A percentile compares a stretch with the other conserved stretches of the same genome.
Conservation (phyloP, 2,113 vertebrate species). For the Accipiter virgatus region DNA sequence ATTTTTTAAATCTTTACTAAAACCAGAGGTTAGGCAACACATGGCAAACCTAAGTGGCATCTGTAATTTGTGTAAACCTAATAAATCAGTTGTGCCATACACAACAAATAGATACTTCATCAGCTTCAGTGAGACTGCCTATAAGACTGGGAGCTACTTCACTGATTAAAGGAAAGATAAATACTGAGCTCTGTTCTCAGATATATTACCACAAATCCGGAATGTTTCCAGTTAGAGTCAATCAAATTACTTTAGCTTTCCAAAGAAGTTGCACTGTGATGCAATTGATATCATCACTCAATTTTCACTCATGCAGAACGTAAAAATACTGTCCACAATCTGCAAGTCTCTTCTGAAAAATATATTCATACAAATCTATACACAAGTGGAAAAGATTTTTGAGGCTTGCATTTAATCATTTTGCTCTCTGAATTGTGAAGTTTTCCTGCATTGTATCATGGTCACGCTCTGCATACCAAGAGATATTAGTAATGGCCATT, state of each 20-base stretch:
- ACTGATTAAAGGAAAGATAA: neutral
- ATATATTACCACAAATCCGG: neutral
- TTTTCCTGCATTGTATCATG: slow-evolving; percentile 8
- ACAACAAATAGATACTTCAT: neutral
- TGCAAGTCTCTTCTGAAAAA: neutral
- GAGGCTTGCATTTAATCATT: neutral
- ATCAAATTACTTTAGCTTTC: neutral
- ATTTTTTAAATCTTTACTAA: neutral
- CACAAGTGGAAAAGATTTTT: neutral
- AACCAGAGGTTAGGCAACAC: neutral
- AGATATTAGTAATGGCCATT: neutral
- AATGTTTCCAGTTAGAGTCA: neutral
- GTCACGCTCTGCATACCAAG: slow-evolving; percentile 8
- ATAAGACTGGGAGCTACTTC: neutral
- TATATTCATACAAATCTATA: neutral
- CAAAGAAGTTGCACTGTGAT: neutral
- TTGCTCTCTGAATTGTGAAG: neutral
- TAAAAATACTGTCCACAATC: neutral
- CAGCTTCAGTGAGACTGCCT: neutral
- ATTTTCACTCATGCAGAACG: neutral
- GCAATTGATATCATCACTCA: neutral
- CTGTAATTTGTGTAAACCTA: neutral
- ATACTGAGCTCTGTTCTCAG: neutral
- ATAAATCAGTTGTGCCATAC: neutral
- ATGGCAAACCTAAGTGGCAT: neutral